These are phyloP conservation scores for Tangara arthus DNA, from an alignment of 2,797 vertebrate genomes.

Conservation along the genomic window DNA sequence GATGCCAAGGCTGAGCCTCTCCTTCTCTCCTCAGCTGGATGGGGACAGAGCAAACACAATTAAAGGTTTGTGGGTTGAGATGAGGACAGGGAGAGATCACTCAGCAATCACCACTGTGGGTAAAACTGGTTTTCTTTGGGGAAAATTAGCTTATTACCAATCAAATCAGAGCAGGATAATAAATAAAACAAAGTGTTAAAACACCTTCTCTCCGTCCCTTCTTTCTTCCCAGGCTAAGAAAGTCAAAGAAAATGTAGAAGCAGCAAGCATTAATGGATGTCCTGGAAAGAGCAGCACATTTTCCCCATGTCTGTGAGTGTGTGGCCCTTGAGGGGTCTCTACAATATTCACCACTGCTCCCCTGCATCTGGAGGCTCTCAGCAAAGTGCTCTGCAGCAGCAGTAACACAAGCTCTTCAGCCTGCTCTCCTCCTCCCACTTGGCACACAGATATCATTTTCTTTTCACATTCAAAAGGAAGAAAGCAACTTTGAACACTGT, in stretches of 20 bases:
- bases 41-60: background rate
- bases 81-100: background rate
- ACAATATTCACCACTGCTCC: rapidly evolving
- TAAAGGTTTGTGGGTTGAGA: rapidly evolving
- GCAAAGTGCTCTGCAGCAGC: background rate
- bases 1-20: background rate
- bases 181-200: background rate
- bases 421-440: background rate
- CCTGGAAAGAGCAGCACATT: background rate
- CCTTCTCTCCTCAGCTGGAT: background rate
- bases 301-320: rapidly evolving
- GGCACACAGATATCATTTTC: background rate
- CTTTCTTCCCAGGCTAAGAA: background rate
- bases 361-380: background rate
- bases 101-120: background rate
- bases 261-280: background rate
- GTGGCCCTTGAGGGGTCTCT: background rate
- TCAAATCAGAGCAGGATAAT: background rate
- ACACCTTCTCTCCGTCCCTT: background rate
- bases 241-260: background rate
- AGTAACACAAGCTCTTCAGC: background rate
- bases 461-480: background rate
- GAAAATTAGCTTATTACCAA: background rate
- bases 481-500: background rate
- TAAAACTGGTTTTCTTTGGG: background rate